Evolutionary conservation across 2,888 invertebrate species (phyloP), one percentile per base, ranked within the genome.

Genomic region (Limnephilus rhombicus): DNA sequence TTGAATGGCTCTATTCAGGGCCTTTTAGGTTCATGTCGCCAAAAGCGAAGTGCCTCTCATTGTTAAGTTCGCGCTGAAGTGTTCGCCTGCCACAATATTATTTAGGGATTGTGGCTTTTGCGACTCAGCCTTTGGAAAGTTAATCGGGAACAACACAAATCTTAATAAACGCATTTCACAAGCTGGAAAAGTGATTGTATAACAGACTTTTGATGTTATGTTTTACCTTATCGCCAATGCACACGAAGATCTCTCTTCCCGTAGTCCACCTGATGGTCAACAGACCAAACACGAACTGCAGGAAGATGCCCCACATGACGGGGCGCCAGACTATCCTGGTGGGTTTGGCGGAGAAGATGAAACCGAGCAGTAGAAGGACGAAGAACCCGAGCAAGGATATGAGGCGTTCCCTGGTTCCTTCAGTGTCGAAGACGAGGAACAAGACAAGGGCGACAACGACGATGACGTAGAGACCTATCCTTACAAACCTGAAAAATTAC

Each of bases 261-360:
- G 97, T 95, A 2, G 97, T 96, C 98, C 98, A 99, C 92, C 98
- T 96, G 93, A 99, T 98, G 93, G 98, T 98, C 37, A 99, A 94
- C 1, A 99, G 94, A 0, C 98, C 99, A 92, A 99, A 97, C 5
- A 97, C 92, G 94, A 99, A 98, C 96, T 99, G 99, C 12, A 99
- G 95, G 0, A 97, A 95, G 34, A 99, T 95, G 0, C 99, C 99
- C 94, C 97, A 97, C 34, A 98, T 94, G 98, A 95, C 3, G 98
- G 98, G 15, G 96, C 94, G 24, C 98, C 94, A 0, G 98, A 98
- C 90, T 97, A 96, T 87, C 98, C 95, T 94, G 98, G 96, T 89
- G 96, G 95, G 7, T 95, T 95, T 87, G 93, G 95, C 96, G 0
- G 97, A 97, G 93, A 96, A 96, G 85, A 96, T 80, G 94, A 96